Base-by-base conservation (phyloP, 2,113 vertebrate genomes). In the Charina bottae region DNA sequence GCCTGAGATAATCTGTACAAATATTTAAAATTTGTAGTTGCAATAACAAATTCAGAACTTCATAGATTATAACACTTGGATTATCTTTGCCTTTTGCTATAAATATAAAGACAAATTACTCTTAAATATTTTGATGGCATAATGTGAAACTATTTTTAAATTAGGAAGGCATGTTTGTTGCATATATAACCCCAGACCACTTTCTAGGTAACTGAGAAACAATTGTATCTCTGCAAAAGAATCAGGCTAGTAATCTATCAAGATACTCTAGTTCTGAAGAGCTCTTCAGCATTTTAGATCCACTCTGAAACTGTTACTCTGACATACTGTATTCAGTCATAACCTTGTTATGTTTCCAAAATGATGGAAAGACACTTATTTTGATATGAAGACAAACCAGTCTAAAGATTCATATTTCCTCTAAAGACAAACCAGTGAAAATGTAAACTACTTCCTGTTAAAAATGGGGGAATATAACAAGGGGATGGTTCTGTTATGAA, bases 1-100 rank as follows among this genome's bases (percentile, higher is more conserved):
- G 96, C 96, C 96, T 93, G 93, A 97, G 92, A 95, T 96, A 96
- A 96, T 92, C 96, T 97, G 95, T 97, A 96, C 96, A 96, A 95
- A 96, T 95, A 96, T 97, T 96, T 93, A 92, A 95, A 97, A 93
- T 97, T 85, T 97, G 95, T 95, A 96, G 95, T 97, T 97, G 96
- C 97, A 97, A 95, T 96, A 96, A 96, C 94, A 95, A 95, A 97
- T 94, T 95, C 95, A 96, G 95, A 96, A 95, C 94, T 97, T 95
- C 90, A 68, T 88, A 96, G 91, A 92, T 92, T 92, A 87, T 93
- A 96, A 94, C 92, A 90, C 93, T 95, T 0, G 56, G 93, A 94
- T 68, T 91, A 59, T 93, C 91, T 83, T 92, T 91, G 90, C 54
- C 33, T 55, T 93, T 94, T 78, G 49, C 85, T 96, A 93, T 92